Evolutionary conservation across 1,140 invertebrate species (phyloP).

Genomic region (Drosophila setifemur): DNA sequence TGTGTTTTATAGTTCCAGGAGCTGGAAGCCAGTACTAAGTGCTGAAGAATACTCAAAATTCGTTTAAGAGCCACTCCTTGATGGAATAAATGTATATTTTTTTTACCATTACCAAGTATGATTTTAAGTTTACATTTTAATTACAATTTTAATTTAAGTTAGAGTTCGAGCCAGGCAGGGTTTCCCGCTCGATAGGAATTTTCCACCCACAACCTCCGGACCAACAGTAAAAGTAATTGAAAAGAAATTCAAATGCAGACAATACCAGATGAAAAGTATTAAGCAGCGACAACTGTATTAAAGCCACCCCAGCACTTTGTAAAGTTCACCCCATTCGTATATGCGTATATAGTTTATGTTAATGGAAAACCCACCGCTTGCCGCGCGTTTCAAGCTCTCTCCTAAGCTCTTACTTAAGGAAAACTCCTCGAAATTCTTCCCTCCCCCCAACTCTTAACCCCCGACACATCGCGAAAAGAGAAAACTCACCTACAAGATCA

Average conservation of each 20-base stretch:
- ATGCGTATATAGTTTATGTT: slow-evolving; percentile 38
- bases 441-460: slow-evolving; percentile 9
- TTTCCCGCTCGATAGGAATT: slow-evolving; percentile 17
- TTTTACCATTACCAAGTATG: slow-evolving; percentile 13
- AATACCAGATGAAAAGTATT: slow-evolving; percentile 68
- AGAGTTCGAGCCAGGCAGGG: slow-evolving; percentile 27
- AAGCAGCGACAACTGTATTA: slow-evolving; percentile 71
- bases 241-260: slow-evolving; percentile 24
- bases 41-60: slow-evolving; percentile 67
- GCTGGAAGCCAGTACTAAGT: slow-evolving; percentile 69
- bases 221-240: slow-evolving; percentile 27
- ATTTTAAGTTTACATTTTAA: slow-evolving; percentile 19
- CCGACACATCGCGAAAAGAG: slow-evolving; percentile 26
- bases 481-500: slow-evolving; percentile 76
- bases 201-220: slow-evolving; percentile 42
- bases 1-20: slow-evolving; percentile 34
- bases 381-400: slow-evolving; percentile 68
- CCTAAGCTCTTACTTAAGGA: slow-evolving; percentile 54
- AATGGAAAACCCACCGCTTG: slow-evolving; percentile 75
- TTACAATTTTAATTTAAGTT: slow-evolving; percentile 3
- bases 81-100: slow-evolving; percentile 42
- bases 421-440: slow-evolving; percentile 4
- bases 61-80: slow-evolving; percentile 26
- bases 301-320: slow-evolving; percentile 37
- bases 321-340: slow-evolving; percentile 1